A percentile compares a stretch with the other conserved stretches of the same genome.
phyloP scores from a whole-genome alignment of 1,140 invertebrate species.

The Drosophila hydei region DNA sequence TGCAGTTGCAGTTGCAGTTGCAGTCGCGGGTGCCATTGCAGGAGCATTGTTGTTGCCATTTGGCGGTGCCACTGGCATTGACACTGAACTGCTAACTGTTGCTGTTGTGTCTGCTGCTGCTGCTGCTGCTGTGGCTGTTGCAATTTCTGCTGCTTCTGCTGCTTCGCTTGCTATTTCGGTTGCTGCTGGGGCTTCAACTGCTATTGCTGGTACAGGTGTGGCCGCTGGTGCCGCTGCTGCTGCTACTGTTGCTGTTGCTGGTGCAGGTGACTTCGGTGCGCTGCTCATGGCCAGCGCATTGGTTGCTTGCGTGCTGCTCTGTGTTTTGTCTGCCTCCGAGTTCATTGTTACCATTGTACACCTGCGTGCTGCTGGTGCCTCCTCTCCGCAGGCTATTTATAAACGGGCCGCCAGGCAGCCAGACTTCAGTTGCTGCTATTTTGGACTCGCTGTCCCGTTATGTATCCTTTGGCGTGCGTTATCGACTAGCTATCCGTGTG shows the following conservation, averaged over 20 bases:
- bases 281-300: constrained; percentile 64
- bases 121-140: constrained; percentile 1
- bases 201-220: neutral
- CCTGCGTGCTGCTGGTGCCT: constrained; percentile 15
- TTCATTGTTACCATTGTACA: constrained; percentile 84
- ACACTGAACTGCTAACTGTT: neutral
- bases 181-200: neutral
- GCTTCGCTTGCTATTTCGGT: neutral
- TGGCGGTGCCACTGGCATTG: constrained; percentile 19
- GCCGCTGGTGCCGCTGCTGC: constrained; percentile 11
- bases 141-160: constrained; percentile 5
- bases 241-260: neutral
- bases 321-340: constrained; percentile 82
- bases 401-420: constrained; percentile 1
- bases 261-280: constrained; percentile 48
- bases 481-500: constrained; percentile 25
- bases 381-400: constrained; percentile 40
- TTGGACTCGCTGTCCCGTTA: constrained; percentile 6
- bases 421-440: constrained; percentile 18
- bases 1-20: constrained; percentile 12
- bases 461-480: constrained; percentile 30
- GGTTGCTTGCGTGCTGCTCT: constrained; percentile 68
- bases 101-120: too few species aligned
- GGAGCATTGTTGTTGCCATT: constrained; percentile 22
- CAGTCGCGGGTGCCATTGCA: too few species aligned